Percentiles rank a stretch among this genome's conserved stretches.
phyloP scores from a whole-genome alignment of 1,140 invertebrate genomes.

The Globodera rostochiensis region DNA sequence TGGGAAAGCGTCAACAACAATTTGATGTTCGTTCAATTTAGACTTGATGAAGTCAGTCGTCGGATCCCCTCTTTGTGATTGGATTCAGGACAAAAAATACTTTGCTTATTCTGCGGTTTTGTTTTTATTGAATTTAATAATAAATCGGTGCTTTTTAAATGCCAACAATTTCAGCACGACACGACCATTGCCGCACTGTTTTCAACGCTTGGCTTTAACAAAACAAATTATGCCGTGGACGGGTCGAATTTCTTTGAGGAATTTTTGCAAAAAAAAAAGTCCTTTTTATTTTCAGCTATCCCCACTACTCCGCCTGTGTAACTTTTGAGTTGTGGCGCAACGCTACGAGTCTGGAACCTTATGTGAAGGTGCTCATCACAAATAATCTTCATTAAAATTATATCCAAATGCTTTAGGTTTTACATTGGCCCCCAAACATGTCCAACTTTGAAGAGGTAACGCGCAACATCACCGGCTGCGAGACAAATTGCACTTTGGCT shows the following conservation, averaged over 20 bases:
- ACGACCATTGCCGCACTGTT: constrained; percentile 47
- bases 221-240: constrained; percentile 40
- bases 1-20: no score
- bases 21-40: neutral
- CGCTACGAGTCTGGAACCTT: neutral
- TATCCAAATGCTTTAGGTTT: neutral
- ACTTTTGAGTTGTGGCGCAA: neutral
- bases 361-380: neutral
- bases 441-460: neutral
- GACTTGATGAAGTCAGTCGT: constrained; percentile 16
- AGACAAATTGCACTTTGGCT: neutral
- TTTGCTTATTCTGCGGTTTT: constrained; percentile 44
- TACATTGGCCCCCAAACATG: neutral
- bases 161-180: constrained; percentile 25
- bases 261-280: neutral
- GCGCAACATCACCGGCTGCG: constrained; percentile 3
- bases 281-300: neutral
- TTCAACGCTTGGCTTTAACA: constrained; percentile 38
- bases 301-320: neutral
- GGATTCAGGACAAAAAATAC: constrained; percentile 42
- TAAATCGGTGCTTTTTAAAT: neutral
- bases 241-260: neutral
- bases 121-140: neutral
- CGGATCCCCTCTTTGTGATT: constrained; percentile 27
- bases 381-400: no score